phyloP scores from a whole-genome alignment of 2,797 vertebrate genomes.

The Poeciliopsis gracilis region DNA sequence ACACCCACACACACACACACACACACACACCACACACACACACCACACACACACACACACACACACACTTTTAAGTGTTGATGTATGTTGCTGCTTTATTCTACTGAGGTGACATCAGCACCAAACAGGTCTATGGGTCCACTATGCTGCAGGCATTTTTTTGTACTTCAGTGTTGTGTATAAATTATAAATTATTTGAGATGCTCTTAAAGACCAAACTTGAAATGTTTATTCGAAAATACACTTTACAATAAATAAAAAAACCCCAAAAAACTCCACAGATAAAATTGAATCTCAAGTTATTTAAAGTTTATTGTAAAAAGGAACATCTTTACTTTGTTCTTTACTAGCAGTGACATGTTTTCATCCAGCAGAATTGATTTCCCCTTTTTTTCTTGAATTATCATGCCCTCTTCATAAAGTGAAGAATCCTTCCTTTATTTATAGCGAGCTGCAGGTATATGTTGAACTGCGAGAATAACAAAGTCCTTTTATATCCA shows the following conservation, averaged over 20 bases:
- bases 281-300: background rate
- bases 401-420: constrained; percentile 34
- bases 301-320: background rate
- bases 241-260: constrained; percentile 12
- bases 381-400: constrained; percentile 50
- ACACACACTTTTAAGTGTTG: constrained; percentile 14
- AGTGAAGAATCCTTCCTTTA: constrained; percentile 1
- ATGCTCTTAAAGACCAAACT: background rate
- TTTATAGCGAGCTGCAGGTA: constrained; percentile 13
- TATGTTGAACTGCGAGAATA: constrained; percentile 3
- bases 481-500: constrained; percentile 11
- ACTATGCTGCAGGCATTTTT: background rate
- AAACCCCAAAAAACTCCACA: background rate
- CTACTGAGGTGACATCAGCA: background rate
- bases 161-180: background rate
- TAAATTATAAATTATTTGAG: background rate
- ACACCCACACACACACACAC: constrained; percentile 10
- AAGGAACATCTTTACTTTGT: constrained; percentile 50
- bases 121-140: background rate
- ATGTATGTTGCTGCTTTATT: constrained; percentile 12
- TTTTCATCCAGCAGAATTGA: constrained; percentile 34
- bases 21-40: constrained; percentile 9
- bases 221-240: constrained; percentile 16
- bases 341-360: constrained; percentile 36
- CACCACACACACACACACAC: constrained; percentile 9